phyloP scores from a whole-genome alignment of 2,888 invertebrate genomes.

The Lydus trimaculatus region DNA sequence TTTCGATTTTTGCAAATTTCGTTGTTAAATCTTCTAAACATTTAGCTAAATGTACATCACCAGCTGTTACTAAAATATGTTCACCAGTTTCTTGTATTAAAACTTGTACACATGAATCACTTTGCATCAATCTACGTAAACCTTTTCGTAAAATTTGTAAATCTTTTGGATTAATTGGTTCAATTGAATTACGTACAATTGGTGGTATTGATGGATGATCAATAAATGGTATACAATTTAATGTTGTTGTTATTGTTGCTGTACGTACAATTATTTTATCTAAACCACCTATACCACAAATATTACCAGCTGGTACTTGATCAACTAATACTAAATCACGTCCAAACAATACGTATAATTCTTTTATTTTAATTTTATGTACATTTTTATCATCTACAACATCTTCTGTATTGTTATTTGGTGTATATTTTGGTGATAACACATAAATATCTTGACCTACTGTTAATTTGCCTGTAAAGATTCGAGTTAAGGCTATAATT shows the following conservation, averaged over 20 bases:
- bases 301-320: conserved; percentile 87
- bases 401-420: conserved; percentile 58
- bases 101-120: conserved; percentile 93
- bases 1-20: conserved; percentile 83
- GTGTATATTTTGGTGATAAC: conserved; percentile 88
- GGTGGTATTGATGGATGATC: conserved; percentile 82
- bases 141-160: conserved; percentile 77
- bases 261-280: conserved; percentile 87
- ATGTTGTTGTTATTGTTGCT: conserved; percentile 83
- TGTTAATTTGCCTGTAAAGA: conserved; percentile 87
- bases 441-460: conserved; percentile 82
- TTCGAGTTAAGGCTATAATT: conserved; percentile 90
- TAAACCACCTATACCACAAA: conserved; percentile 87
- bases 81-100: conserved; percentile 94
- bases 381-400: conserved; percentile 52
- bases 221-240: conserved; percentile 87
- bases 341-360: conserved; percentile 92
- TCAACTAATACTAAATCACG: conserved; percentile 83
- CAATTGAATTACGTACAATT: conserved; percentile 92
- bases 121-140: conserved; percentile 87
- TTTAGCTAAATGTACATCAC: conserved; percentile 95
- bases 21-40: conserved; percentile 90
- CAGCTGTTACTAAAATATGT: conserved; percentile 92
- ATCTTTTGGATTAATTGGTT: conserved; percentile 83
- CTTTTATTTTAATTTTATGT: conserved; percentile 70